Percentiles rank a stretch among this genome's conserved stretches.
These are phyloP conservation scores for Clarias platycephalus DNA, from an alignment of 2,797 vertebrate species.

Conservation along the genomic window DNA sequence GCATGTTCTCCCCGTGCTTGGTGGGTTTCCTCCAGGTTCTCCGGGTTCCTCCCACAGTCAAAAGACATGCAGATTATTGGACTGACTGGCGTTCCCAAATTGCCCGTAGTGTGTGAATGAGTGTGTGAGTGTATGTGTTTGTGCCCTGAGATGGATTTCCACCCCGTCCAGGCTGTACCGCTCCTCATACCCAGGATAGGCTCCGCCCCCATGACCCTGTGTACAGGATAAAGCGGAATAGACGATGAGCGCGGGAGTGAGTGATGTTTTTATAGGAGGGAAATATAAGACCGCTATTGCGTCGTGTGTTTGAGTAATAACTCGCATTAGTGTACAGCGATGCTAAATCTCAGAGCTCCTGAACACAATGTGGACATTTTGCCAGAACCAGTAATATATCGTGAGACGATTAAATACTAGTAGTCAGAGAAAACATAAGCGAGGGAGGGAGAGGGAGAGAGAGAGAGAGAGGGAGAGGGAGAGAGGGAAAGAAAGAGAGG, in stretches of 20 bases:
- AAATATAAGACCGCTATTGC: not conserved
- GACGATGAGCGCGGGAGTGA: not conserved
- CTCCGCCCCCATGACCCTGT: too few relatives aligned
- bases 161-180: too few relatives aligned
- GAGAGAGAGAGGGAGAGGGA: constrained; percentile 21
- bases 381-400: not conserved
- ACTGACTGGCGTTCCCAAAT: too few relatives aligned
- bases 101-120: too few relatives aligned
- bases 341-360: not conserved
- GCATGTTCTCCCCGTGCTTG: too few relatives aligned
- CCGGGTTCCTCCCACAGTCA: too few relatives aligned
- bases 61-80: too few relatives aligned
- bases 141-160: too few relatives aligned
- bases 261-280: not conserved
- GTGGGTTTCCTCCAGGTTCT: too few relatives aligned
- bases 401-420: not conserved
- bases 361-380: not conserved
- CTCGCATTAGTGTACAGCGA: not conserved
- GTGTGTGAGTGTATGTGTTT: too few relatives aligned
- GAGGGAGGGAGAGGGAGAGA: not conserved
- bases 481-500: constrained; percentile 12
- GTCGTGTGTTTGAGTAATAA: not conserved
- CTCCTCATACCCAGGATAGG: too few relatives aligned
- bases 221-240: too few relatives aligned
- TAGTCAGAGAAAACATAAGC: not conserved